Percentiles rank a stretch among this genome's conserved stretches.
phyloP scores from a whole-genome alignment of 2,888 invertebrate species.

The Acanthoscelides obtectus region DNA sequence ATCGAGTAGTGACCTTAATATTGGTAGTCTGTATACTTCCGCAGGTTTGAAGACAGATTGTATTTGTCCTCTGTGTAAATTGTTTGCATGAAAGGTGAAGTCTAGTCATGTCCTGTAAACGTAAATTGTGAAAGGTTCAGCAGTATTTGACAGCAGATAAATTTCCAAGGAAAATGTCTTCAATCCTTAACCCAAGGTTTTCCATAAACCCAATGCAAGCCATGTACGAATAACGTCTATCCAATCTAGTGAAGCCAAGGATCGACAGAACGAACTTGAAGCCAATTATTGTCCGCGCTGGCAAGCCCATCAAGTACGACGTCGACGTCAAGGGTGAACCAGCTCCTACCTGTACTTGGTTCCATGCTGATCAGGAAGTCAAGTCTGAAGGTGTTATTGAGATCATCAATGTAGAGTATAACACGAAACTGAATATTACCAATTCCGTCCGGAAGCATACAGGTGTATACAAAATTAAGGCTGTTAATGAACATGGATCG shows the following conservation, averaged over 20 bases:
- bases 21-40: too few species aligned
- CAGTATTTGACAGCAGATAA: neutral
- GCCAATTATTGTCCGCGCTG: conserved; percentile 82
- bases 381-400: conserved; percentile 65
- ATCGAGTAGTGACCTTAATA: too few species aligned
- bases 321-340: conserved; percentile 95
- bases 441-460: conserved; percentile 79
- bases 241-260: conserved; percentile 80
- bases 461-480: conserved; percentile 84
- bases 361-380: conserved; percentile 72
- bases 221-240: conserved; percentile 14
- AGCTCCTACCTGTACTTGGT: conserved; percentile 89
- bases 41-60: neutral
- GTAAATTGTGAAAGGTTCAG: neutral
- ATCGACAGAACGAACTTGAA: conserved; percentile 95
- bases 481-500: conserved; percentile 85
- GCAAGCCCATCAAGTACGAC: conserved; percentile 88
- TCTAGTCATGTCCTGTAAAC: neutral
- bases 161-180: neutral
- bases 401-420: conserved; percentile 84
- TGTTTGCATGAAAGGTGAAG: neutral
- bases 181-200: neutral
- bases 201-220: neutral
- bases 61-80: neutral
- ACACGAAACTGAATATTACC: conserved; percentile 78